phyloP scores from a whole-genome alignment of 2,113 vertebrate species.

The Dissostichus mawsoni region DNA sequence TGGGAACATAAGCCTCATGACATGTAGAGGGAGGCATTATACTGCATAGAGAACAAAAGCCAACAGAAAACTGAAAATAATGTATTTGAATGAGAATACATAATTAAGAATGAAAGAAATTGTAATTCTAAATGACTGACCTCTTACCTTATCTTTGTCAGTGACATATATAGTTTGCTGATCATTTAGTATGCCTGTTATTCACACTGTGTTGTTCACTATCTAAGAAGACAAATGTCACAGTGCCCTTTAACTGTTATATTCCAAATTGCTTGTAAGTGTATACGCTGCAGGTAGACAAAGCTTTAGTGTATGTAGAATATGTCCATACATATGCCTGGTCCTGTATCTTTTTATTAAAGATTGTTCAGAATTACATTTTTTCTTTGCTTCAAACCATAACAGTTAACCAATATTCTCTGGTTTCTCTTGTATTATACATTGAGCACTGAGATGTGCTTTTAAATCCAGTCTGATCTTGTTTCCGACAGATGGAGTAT shows the following conservation, averaged over 20 bases:
- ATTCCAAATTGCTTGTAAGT: background rate
- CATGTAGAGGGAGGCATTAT: background rate
- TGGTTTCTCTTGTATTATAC: background rate
- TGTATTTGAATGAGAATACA: background rate
- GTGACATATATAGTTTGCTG: background rate
- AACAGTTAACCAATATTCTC: background rate
- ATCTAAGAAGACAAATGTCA: background rate
- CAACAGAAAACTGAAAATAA: background rate
- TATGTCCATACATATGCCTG: background rate
- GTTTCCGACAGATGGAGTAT: background rate
- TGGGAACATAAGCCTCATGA: background rate
- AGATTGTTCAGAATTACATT: slow-evolving; percentile 17
- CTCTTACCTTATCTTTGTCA: background rate
- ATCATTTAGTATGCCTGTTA: too few relatives aligned
- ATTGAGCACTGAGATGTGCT: slow-evolving; percentile 23
- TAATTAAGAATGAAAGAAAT: background rate
- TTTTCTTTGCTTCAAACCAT: slow-evolving; percentile 1
- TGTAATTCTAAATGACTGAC: background rate
- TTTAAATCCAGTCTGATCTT: background rate
- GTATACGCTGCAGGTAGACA: background rate
- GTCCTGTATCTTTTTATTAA: slow-evolving; percentile 39
- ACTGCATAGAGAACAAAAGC: background rate
- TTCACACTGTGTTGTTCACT: background rate
- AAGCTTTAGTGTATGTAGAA: background rate
- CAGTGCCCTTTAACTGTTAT: slow-evolving; percentile 1